Base-by-base conservation (phyloP, 2,113 vertebrate species). In the Chlorodrepanis virens region DNA sequence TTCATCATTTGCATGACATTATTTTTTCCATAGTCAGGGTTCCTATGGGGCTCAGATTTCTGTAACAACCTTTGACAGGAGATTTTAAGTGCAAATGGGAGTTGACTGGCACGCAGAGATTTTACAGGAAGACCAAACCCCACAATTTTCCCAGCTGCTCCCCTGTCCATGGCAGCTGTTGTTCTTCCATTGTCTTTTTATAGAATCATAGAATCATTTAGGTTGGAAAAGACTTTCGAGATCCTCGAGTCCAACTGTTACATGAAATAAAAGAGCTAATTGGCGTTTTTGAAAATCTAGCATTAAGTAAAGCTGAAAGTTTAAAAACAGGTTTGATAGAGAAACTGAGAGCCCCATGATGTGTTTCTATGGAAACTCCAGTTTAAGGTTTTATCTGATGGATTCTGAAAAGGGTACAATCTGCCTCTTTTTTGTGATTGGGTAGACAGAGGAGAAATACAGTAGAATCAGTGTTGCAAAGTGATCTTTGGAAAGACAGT, bases 281-380 rank as follows among this genome's bases (percentile, higher is more conserved):
- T 77, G 84, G n/a, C 28, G 9, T 13, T 77, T 91, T 74, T 93
- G 42, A 59, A 87, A 87, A 77, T 70, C 19, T 16, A 85, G 15
- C 31, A 12, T 86, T 88, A 90, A 94, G 60, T 83, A 93, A 92
- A 96, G 68, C 92, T 86, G 85, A 63, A 96, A 96, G 93, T 97
- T 96, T 93, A 80, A 86, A 83, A 95, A 86, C 88, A 76, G 91
- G 71, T 95, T 96, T 86, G 68, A 52, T 44, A 80, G 83, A 63
- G 87, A 87, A 64, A 67, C 54, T 0, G 1, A 83, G 93, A 91
- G 79, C 42, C 33, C 68, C 79, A 25, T 56, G 68, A 90, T 94
- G 87, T 83, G 96, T 97, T 94, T 91, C 96, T 93, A 95, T 97
- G 94, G 96, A 90, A 97, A 97, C 95, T 63, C 63, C 78, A 88